Base-by-base conservation (phyloP, 2,888 invertebrate genomes). In the Agrotis segetum region DNA sequence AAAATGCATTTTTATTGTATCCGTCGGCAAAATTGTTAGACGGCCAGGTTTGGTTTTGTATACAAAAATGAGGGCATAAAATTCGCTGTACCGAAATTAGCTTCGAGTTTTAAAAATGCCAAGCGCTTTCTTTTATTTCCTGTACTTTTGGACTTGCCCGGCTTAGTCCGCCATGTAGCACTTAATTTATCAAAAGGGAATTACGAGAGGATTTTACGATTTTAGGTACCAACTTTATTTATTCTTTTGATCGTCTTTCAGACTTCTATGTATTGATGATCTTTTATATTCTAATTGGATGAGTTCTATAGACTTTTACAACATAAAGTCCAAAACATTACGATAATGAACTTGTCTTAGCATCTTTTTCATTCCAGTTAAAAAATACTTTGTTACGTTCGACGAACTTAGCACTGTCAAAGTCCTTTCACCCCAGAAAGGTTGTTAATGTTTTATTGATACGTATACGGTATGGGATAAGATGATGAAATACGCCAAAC, bases 161-260 rank as follows among this genome's bases (percentile, higher is more conserved):
- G 67, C 52, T 72, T 78, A 55, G 71, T 56, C 55, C 59, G 59
- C 62, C 67, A 59, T 68, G 72, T 61, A 78, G 78, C 79, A 82
- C 67, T 78, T 82, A 72, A 61, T 56, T 82, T 78, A 66, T 72
- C 59, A 79, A 77, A 78, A 68, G 64, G 53, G 55, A 71, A 82
- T 71, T 66, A 75, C 65, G 55, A 69, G 29, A 55, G 50, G 50
- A 66, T 62, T 77, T 67, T 52, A 60, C 50, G 44, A 69, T 64
- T 77, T 52, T 40, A 60, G 62, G 19, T 21, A 53, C 53, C 11
- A 19, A 52, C 3, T 13, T 56, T 61, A 44, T 53, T 40, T 29
- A 29, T 24, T 2, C 29, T 29, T 53, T 61, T 53, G 34, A 0
- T 0, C n/a, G 24, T 16, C 44, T 29, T 19, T 77, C 53, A 24